Base-by-base conservation (phyloP, 2,113 vertebrate species). In the Gavialis gangeticus region DNA sequence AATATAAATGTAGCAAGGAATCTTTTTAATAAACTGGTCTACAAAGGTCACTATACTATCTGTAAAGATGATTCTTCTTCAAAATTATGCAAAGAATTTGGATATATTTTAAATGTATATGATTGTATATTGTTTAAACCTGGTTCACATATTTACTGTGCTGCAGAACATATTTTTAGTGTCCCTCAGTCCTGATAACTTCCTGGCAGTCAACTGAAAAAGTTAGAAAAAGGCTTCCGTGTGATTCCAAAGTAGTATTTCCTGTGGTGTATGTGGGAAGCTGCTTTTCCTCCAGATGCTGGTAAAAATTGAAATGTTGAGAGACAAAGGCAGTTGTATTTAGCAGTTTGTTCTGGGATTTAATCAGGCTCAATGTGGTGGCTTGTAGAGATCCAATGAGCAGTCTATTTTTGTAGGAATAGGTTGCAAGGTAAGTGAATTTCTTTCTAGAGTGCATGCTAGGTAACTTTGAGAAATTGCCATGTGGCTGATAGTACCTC, bases 251-350 rank as follows among this genome's bases (percentile, higher is more conserved):
- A 82, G 84, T 87, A 85, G 37, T 28, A 66, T 95, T 98, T 98
- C 97, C 97, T 95, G 91, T 83, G 3, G 1, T 25, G 0, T 30
- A 62, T 88, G 82, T 96, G 4, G 60, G 96, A 97, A 94, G 46
- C 85, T 83, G 93, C 81, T 92, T 85, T 97, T 95, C 93, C 86
- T 90, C 92, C 87, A 93, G 94, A 82, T 91, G 84, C 81, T 98
- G 54, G 9, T 25, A 25, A 34, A 79, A 71, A 67, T 25, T 30
- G 55, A 81, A 59, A 46, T 28, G 86, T 59, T 85, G 76, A 57
- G 6, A 1, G 55, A 15, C 6, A 14, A 0, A 4, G 57, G 19
- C 8, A 13, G 34, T 57, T 78, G 16, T 75, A 87, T 27, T 69
- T 85, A 58, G 16, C 77, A 21, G 77, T 87, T 85, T 85, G 27